phyloP scores from a whole-genome alignment of 2,888 invertebrate genomes.

The Ligdia adustata region DNA sequence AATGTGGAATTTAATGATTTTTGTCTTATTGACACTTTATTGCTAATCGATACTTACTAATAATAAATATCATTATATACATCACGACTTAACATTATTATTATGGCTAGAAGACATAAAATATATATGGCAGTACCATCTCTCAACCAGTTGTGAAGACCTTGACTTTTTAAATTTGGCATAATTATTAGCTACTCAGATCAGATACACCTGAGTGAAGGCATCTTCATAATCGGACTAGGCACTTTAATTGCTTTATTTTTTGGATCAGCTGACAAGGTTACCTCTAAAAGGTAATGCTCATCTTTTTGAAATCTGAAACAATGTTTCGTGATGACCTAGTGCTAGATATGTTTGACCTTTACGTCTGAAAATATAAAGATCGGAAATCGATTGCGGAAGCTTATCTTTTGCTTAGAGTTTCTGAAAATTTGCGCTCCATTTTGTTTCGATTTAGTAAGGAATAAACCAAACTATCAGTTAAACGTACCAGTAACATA shows the following conservation, averaged over 20 bases:
- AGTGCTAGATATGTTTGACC: neutral
- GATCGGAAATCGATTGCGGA: no score
- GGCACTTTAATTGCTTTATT: conserved; percentile 10
- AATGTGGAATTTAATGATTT: no score
- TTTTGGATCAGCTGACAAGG: conserved; percentile 18
- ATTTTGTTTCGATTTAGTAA: no score
- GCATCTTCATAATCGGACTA: neutral
- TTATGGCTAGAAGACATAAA: conserved; percentile 8
- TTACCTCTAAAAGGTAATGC: conserved; percentile 12
- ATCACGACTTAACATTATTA: conserved; percentile 7
- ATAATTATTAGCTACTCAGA: conserved; percentile 15
- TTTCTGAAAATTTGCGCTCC: no score
- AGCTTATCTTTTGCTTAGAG: no score
- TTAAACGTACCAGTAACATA: no score
- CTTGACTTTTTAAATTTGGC: conserved; percentile 41
- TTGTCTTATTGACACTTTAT: no score
- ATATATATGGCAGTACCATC: conserved; percentile 14
- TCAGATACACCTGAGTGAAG: conserved; percentile 3
- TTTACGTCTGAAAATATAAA: neutral
- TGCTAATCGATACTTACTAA: no score
- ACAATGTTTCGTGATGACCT: conserved; percentile 1
- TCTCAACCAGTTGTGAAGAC: conserved; percentile 12
- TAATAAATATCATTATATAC: no score
- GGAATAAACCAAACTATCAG: no score
- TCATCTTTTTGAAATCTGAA: conserved; percentile 4